A percentile compares a stretch with the other conserved stretches of the same genome.
Evolutionary conservation across 1,140 invertebrate species (phyloP).

Genomic region (Magallana ariakensis): DNA sequence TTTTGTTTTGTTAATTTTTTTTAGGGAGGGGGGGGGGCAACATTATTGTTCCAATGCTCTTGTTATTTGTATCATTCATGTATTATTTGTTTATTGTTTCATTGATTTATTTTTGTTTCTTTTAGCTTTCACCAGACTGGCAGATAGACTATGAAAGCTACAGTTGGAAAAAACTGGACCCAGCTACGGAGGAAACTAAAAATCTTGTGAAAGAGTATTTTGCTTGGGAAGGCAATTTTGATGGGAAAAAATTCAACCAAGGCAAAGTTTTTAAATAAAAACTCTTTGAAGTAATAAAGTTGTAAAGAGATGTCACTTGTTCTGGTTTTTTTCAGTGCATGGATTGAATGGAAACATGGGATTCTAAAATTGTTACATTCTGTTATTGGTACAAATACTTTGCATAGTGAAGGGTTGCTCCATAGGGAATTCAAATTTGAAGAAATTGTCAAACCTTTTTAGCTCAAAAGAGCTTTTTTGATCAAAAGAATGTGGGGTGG

Average conservation of each 20-base stretch:
- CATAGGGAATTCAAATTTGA: too few relatives aligned
- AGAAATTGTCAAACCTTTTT: too few relatives aligned
- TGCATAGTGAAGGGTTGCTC: too few relatives aligned
- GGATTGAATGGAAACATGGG: not conserved
- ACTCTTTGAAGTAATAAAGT: not conserved
- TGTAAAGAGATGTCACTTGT: not conserved
- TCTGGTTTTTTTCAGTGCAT: not conserved
- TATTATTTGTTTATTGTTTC: too few relatives aligned
- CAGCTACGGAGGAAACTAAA: constrained; percentile 90
- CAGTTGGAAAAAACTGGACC: constrained; percentile 96
- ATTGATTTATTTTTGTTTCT: constrained; percentile 57
- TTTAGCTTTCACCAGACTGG: constrained; percentile 93
- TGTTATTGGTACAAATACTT: not conserved
- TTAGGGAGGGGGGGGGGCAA: too few relatives aligned
- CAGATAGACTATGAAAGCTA: constrained; percentile 98
- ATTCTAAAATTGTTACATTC: not conserved
- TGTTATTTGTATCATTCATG: too few relatives aligned
- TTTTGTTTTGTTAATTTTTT: too few relatives aligned
- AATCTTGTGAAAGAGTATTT: constrained; percentile 95
- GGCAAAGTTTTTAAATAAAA: constrained; percentile 99
- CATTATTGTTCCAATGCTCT: too few relatives aligned
- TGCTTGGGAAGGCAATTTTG: constrained; percentile 94
- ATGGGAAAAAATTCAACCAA: constrained; percentile 95
- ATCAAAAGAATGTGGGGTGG: too few relatives aligned
- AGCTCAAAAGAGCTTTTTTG: too few relatives aligned